A percentile compares a stretch with the other conserved stretches of the same genome.
Conservation (phyloP, 37 sponge, comb jelly and placozoan species). For the Spongilla lacustris region DNA sequence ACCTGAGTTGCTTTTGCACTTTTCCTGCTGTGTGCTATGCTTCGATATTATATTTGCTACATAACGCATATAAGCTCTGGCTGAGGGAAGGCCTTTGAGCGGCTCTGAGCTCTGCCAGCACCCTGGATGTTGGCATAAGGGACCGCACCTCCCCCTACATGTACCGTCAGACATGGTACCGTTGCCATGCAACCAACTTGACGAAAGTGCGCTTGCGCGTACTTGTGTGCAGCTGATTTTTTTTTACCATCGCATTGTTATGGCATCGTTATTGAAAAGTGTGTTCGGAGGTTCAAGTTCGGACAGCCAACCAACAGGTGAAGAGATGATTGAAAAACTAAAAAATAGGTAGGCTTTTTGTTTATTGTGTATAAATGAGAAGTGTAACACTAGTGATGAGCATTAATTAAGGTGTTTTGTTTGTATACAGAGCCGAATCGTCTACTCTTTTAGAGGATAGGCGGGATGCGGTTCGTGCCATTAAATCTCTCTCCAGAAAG, state of each 20-base stretch:
- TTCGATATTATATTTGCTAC: neutral
- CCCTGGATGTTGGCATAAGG: conserved; percentile 64
- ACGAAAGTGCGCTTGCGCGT: conserved; percentile 9
- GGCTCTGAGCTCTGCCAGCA: conserved; percentile 38
- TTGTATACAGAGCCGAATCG: conserved; percentile 69
- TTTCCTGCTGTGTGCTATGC: neutral
- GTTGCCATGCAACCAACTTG: neutral
- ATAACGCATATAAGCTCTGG: neutral
- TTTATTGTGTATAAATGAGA: neutral
- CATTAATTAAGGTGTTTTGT: neutral
- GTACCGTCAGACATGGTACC: neutral
- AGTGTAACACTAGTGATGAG: neutral
- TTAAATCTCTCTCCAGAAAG: conserved; percentile 84
- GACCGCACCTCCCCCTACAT: conserved; percentile 25
- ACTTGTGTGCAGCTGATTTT: neutral
- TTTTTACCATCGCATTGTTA: conserved; percentile 3
- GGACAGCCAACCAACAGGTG: conserved; percentile 61
- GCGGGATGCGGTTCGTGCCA: conserved; percentile 86
- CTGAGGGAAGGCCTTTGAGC: neutral
- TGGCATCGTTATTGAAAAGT: conserved; percentile 60
- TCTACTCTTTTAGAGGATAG: conserved; percentile 88
- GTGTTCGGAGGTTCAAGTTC: conserved; percentile 20
- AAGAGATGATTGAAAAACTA: conserved; percentile 61
- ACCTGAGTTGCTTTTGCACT: neutral
- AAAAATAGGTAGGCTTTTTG: conserved; percentile 45